A percentile compares a stretch with the other conserved stretches of the same genome.
Evolutionary conservation across 2,797 vertebrate species (phyloP).

Genomic region (Selene dorsalis): DNA sequence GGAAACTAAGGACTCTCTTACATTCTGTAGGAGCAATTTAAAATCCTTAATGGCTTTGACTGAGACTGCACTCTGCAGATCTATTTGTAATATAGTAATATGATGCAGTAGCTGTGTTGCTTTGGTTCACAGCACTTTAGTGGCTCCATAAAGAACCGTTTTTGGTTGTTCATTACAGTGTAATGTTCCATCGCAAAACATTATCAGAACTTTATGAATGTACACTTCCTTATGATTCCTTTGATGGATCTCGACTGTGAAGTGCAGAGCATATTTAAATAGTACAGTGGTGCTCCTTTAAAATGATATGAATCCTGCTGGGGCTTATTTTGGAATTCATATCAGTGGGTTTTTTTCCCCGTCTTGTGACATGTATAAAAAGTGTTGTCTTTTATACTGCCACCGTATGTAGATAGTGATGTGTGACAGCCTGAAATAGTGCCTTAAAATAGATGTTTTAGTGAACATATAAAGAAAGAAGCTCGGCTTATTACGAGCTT

Average conservation of each 20-base stretch:
- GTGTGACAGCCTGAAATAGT: constrained; percentile 25
- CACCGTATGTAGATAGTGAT: constrained; percentile 22
- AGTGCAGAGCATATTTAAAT: constrained; percentile 54
- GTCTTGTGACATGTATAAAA: constrained; percentile 37
- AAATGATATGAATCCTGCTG: constrained; percentile 22
- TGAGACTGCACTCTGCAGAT: constrained; percentile 54
- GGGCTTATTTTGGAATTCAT: constrained; percentile 44
- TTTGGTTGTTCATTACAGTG: constrained; percentile 72
- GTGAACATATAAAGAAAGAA: constrained; percentile 31
- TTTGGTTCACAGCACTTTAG: constrained; percentile 65
- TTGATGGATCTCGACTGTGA: constrained; percentile 67
- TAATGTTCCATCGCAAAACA: constrained; percentile 76
- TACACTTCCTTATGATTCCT: constrained; percentile 63
- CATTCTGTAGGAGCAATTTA: constrained; percentile 54
- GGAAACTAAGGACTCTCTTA: constrained; percentile 34
- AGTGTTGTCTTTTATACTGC: constrained; percentile 27
- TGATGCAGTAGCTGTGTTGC: constrained; percentile 56
- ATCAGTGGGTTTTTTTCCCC: background rate
- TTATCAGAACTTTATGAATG: constrained; percentile 73
- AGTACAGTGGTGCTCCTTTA: constrained; percentile 37
- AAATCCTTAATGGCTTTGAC: constrained; percentile 51
- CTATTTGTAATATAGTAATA: constrained; percentile 57
- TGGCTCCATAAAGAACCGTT: constrained; percentile 68
- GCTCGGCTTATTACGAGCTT: constrained; percentile 26
- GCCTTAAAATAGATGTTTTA: constrained; percentile 48